A percentile compares a stretch with the other conserved stretches of the same genome.
Evolutionary conservation across 2,888 invertebrate genomes (phyloP).

Genomic region (Tinea trinotella): DNA sequence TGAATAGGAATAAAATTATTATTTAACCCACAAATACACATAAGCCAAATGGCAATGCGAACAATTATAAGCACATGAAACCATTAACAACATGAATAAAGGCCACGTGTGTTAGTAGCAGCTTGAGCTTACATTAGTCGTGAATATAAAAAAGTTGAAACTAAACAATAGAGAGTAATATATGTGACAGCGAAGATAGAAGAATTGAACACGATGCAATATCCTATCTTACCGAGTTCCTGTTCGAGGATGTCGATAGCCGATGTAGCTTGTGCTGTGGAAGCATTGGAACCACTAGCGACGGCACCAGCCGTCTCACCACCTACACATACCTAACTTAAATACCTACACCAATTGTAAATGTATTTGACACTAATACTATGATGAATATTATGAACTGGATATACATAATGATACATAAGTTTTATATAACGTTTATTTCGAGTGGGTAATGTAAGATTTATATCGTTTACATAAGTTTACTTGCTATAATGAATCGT

Average conservation of each 20-base stretch:
- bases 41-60: not conserved
- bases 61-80: not conserved
- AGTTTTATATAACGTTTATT: no score
- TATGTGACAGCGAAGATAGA: not conserved
- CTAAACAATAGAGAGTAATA: not conserved
- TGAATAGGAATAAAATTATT: not conserved
- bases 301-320: constrained; percentile 48
- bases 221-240: constrained; percentile 52
- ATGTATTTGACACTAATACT: no score
- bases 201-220: constrained; percentile 13
- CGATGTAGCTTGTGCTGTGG: constrained; percentile 33
- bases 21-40: not conserved
- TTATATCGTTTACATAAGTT: no score
- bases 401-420: no score
- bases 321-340: constrained; percentile 38
- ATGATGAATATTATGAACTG: no score
- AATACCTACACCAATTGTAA: not conserved
- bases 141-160: not conserved
- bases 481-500: no score
- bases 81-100: not conserved
- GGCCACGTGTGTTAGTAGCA: not conserved
- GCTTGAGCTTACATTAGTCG: not conserved
- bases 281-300: constrained; percentile 39
- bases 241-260: constrained; percentile 48
- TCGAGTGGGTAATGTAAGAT: no score